Evolutionary conservation across 23 tunicate species (phyloP).

Genomic region (Pegea sp.): DNA sequence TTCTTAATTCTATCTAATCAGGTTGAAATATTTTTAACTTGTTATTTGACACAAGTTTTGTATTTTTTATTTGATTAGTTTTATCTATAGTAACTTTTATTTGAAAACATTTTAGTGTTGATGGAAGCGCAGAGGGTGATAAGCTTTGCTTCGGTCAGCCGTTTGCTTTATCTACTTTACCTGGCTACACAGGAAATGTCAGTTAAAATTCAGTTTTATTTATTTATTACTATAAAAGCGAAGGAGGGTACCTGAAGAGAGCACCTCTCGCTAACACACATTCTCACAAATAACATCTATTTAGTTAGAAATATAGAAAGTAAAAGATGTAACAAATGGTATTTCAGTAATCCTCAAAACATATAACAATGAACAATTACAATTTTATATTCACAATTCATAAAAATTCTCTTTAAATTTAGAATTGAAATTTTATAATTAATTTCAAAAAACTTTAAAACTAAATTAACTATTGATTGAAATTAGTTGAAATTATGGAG

Average conservation of each 20-base stretch:
- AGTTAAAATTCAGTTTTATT: slow-evolving; percentile 5
- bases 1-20: background rate
- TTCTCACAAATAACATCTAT: no score
- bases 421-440: background rate
- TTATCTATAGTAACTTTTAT: background rate
- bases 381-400: background rate
- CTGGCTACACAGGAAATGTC: slow-evolving; percentile 70
- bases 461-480: background rate
- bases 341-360: background rate
- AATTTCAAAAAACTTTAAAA: no score
- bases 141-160: slow-evolving; percentile 81
- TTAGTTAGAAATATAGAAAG: no score
- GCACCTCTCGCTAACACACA: no score
- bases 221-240: no score
- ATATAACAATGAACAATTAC: background rate
- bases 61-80: background rate
- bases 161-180: slow-evolving; percentile 52
- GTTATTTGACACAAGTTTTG: background rate
- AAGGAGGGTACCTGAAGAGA: no score
- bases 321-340: no score
- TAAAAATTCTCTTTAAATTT: no score
- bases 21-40: background rate
- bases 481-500: slow-evolving; percentile 60
- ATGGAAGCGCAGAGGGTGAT: slow-evolving; percentile 47
- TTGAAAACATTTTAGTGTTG: slow-evolving; percentile 35